A percentile compares a stretch with the other conserved stretches of the same genome.
These are phyloP conservation scores for Anolis carolinensis DNA, from an alignment of 2,113 vertebrate species.

Conservation along the genomic window DNA sequence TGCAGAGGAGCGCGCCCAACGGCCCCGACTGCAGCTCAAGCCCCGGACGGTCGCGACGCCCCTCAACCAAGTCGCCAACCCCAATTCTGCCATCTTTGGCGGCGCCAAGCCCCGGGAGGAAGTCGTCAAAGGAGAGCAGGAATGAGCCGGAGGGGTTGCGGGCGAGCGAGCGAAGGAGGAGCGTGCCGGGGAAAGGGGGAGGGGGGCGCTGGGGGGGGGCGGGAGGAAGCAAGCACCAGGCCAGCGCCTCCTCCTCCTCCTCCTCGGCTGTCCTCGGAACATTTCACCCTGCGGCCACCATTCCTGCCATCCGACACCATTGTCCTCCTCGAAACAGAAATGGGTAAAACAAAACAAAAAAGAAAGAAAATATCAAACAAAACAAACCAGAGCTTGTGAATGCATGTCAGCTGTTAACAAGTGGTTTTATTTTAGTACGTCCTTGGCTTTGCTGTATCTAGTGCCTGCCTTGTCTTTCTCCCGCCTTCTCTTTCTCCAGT, in stretches of 20 bases:
- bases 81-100: conserved; percentile 97
- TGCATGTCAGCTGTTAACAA: conserved; percentile 92
- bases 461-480: conserved; percentile 77
- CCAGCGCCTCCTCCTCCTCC: too few relatives aligned
- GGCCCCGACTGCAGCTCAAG: conserved; percentile 95
- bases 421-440: conserved; percentile 83
- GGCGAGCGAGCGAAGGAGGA: background rate
- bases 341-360: background rate
- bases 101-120: conserved; percentile 97
- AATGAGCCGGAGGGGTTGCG: conserved; percentile 76
- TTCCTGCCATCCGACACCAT: conserved; percentile 78
- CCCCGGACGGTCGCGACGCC: conserved; percentile 93
- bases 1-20: conserved; percentile 95
- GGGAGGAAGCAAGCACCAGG: conserved; percentile 65
- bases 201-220: conserved; percentile 30
- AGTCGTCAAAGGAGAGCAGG: conserved; percentile 87
- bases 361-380: background rate
- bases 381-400: conserved; percentile 84
- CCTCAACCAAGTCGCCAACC: conserved; percentile 99
- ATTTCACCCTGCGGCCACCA: conserved; percentile 76
- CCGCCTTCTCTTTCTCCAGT: background rate
- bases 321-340: conserved; percentile 79
- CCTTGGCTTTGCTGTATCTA: conserved; percentile 88
- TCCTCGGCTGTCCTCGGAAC: conserved; percentile 69
- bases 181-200: conserved; percentile 61